Percentiles rank a stretch among this genome's conserved stretches.
These are phyloP conservation scores for Synanthedon tipuliformis DNA, from an alignment of 2,888 invertebrate species.

Conservation along the genomic window DNA sequence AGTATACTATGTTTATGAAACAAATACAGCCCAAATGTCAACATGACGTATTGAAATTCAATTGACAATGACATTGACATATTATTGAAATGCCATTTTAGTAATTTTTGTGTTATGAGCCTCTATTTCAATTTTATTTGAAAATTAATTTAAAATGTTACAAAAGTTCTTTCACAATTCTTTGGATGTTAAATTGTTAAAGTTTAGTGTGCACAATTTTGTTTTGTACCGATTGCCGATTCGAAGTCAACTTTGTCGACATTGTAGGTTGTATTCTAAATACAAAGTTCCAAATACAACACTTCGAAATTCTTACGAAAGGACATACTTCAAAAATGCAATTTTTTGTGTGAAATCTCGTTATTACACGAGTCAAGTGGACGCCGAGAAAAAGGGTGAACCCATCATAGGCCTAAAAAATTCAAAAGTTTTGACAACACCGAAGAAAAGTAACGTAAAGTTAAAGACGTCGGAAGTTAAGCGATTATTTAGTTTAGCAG, in stretches of 20 bases:
- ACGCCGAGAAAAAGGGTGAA: slow-evolving; percentile 41
- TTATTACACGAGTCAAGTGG: slow-evolving; percentile 48
- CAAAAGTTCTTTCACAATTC: slow-evolving; percentile 41
- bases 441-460: slow-evolving; percentile 55
- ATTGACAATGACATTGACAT: too few species aligned
- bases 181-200: slow-evolving; percentile 36
- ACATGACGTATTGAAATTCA: too few species aligned
- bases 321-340: slow-evolving; percentile 29
- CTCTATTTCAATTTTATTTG: not conserved
- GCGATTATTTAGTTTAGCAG: slow-evolving; percentile 69
- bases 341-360: slow-evolving; percentile 34
- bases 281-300: slow-evolving; percentile 26
- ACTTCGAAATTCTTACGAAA: slow-evolving; percentile 37
- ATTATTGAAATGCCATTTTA: too few species aligned
- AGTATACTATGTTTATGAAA: too few species aligned
- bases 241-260: slow-evolving; percentile 37
- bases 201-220: slow-evolving; percentile 32
- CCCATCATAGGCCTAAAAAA: slow-evolving; percentile 29
- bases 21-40: too few species aligned
- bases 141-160: slow-evolving; percentile 37
- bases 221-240: slow-evolving; percentile 28
- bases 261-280: slow-evolving; percentile 52
- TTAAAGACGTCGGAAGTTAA: slow-evolving; percentile 67
- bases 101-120: too few species aligned
- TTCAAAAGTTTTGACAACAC: slow-evolving; percentile 27